Percentiles rank a stretch among this genome's conserved stretches.
These are phyloP conservation scores for Diachasmimorpha longicaudata DNA, from an alignment of 1,140 invertebrate genomes.

Conservation along the genomic window DNA sequence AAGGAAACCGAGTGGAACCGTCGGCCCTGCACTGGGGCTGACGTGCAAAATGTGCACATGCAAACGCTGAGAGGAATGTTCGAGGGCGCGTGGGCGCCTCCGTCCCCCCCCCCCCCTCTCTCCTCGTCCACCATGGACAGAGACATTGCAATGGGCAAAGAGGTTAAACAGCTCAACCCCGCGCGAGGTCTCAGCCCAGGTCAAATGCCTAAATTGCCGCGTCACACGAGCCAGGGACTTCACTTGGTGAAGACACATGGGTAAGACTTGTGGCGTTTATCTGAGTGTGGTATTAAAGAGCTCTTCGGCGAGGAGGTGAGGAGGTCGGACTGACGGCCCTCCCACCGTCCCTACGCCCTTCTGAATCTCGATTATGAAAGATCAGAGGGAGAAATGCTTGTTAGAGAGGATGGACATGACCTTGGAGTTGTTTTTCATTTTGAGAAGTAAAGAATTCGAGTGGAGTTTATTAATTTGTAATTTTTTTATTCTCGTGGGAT, in stretches of 20 bases:
- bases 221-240: slow-evolving; percentile 41
- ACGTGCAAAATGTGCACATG: background rate
- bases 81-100: background rate
- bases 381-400: too few relatives aligned
- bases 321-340: background rate
- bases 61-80: background rate
- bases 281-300: slow-evolving; percentile 35
- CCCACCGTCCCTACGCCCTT: background rate
- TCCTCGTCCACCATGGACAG: slow-evolving; percentile 35
- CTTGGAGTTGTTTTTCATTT: too few relatives aligned
- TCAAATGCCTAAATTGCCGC: slow-evolving; percentile 57
- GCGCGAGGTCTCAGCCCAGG: slow-evolving; percentile 38
- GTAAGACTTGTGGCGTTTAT: slow-evolving; percentile 32
- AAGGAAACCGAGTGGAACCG: background rate
- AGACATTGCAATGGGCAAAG: slow-evolving; percentile 44
- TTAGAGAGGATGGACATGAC: too few relatives aligned
- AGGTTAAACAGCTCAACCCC: slow-evolving; percentile 55
- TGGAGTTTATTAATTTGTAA: too few relatives aligned
- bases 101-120: too few relatives aligned
- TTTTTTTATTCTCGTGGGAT: too few relatives aligned
- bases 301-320: background rate
- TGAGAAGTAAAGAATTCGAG: too few relatives aligned
- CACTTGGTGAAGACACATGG: background rate
- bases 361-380: background rate
- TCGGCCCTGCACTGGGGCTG: background rate